Base-by-base conservation (phyloP, 2,888 invertebrate genomes). In the Synanthedon tipuliformis region DNA sequence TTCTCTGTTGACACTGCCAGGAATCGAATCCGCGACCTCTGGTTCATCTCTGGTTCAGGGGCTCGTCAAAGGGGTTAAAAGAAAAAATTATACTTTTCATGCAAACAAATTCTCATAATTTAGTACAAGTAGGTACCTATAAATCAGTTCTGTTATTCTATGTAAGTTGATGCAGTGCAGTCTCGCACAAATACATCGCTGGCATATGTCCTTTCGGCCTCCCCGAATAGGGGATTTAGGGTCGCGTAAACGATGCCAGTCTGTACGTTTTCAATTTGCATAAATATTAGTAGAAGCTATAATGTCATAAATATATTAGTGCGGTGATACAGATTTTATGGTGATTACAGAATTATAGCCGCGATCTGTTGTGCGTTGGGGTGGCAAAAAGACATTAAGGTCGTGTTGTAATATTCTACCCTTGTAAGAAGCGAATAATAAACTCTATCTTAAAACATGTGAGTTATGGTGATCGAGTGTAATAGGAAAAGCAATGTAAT, bases 291-390 rank as follows among this genome's bases (percentile, higher is more conserved):
- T 81, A 78, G 73, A 73, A 74, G 77, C 78, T 68, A 66, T 80
- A 80, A 82, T 78, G 79, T 72, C 78, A 85, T 87, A 87, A 86
- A 87, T 87, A 86, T 83, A 86, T 87, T 87, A 86, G 82, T 81
- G 77, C 64, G 79, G 81, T 82, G 79, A 81, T 83, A 83, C 82
- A 81, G 81, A 86, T 86, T 87, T 86, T 85, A 87, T 87, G 86
- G 84, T 81, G 84, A 86, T 87, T 83, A 83, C 81, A 69, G 75
- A 78, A 83, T 85, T 81, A 81, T 79, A 72, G 68, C 65, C 61
- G 61, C 73, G 66, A 7, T 45, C 45, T 45, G 45, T 68, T 72
- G 73, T 83, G 79, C 15, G 45, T 68, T 72, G 73, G 84, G 80
- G 68, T 63, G 64, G 62, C 57, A 63, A 64, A 64, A 70, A 62